Evolutionary conservation across 2,888 invertebrate species (phyloP).

Genomic region (Stenichneumon culpator): DNA sequence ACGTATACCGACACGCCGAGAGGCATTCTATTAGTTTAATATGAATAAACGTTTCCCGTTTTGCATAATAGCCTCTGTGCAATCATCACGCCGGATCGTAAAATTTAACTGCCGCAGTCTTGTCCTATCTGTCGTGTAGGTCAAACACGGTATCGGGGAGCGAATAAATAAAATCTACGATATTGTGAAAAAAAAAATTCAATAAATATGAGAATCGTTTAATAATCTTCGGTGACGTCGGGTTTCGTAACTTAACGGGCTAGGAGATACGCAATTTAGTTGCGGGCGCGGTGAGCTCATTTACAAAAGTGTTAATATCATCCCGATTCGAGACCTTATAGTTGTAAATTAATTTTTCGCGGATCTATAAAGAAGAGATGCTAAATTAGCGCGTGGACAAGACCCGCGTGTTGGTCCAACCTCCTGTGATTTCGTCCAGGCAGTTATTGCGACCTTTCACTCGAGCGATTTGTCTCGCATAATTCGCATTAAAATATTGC

Average conservation of each 20-base stretch:
- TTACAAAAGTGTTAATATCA: neutral
- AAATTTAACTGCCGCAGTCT: neutral
- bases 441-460: slow-evolving; percentile 41
- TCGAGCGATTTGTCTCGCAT: slow-evolving; percentile 2
- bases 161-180: slow-evolving; percentile 14
- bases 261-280: neutral
- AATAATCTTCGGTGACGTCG: neutral
- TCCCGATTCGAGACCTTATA: neutral
- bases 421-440: neutral
- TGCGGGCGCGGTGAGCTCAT: neutral
- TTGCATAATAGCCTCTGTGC: slow-evolving; percentile 41
- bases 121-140: neutral
- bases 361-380: neutral
- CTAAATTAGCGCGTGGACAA: slow-evolving; percentile 21
- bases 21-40: slow-evolving; percentile 20
- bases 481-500: neutral
- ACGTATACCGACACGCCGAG: neutral
- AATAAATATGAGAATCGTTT: slow-evolving; percentile 11
- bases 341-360: neutral
- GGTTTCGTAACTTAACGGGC: neutral
- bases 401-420: slow-evolving; percentile 24
- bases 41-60: slow-evolving; percentile 25
- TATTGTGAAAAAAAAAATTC: neutral
- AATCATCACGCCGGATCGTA: slow-evolving; percentile 20
- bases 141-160: slow-evolving; percentile 6